A percentile compares a stretch with the other conserved stretches of the same genome.
These are phyloP conservation scores for Beris chalybata DNA, from an alignment of 2,888 invertebrate genomes.

Conservation along the genomic window DNA sequence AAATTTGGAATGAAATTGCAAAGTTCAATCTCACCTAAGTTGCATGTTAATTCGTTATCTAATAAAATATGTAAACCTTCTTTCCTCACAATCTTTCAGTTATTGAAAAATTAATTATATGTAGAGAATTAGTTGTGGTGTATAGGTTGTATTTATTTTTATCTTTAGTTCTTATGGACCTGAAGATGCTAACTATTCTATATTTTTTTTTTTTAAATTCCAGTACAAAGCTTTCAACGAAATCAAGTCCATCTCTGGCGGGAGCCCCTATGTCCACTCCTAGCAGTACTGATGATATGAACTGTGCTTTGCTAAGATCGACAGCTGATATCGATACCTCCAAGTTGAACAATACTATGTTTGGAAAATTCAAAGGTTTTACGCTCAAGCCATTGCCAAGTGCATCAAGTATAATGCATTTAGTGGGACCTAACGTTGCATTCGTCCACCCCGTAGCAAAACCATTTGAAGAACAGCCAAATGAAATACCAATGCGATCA, in stretches of 20 bases:
- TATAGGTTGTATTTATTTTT: no score
- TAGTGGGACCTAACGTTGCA: conserved; percentile 59
- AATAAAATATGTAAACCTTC: no score
- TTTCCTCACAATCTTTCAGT: no score
- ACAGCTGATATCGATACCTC: conserved; percentile 54
- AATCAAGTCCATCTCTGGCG: conserved; percentile 39
- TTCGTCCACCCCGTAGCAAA: conserved; percentile 56
- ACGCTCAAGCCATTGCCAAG: conserved; percentile 61
- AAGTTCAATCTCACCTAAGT: no score
- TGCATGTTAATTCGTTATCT: no score
- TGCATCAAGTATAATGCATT: conserved; percentile 46
- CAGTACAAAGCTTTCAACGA: conserved; percentile 36
- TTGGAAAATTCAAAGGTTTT: conserved; percentile 87
- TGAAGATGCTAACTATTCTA: no score
- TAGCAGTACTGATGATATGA: conserved; percentile 70
- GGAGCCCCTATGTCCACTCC: conserved; percentile 59
- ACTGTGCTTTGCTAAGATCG: conserved; percentile 66
- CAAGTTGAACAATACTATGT: conserved; percentile 66
- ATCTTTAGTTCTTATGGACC: no score
- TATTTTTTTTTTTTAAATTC: conserved; percentile 8
- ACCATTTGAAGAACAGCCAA: conserved; percentile 41
- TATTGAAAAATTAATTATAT: no score
- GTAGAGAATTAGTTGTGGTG: no score
- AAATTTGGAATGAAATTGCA: no score
- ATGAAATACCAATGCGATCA: conserved; percentile 57